Conservation (phyloP, 2,888 invertebrate genomes). For the Apodemia zela region DNA sequence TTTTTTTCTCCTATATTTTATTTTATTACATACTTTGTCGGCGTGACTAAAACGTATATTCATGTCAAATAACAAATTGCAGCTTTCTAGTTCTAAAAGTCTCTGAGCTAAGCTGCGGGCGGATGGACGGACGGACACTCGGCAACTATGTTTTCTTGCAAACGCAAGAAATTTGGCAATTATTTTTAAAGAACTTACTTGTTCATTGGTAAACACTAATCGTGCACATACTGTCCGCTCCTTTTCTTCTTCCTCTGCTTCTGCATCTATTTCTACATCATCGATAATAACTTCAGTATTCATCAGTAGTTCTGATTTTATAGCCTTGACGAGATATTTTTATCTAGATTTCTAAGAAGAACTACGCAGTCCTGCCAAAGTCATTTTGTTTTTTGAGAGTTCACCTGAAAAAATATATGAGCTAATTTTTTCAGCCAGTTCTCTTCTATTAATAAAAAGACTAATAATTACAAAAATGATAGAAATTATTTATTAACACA, state of each 20-base stretch:
- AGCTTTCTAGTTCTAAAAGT: too few species aligned
- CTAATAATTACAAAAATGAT: too few species aligned
- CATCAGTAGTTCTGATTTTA: constrained; percentile 16
- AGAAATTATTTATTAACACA: too few species aligned
- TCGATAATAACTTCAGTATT: constrained; percentile 29
- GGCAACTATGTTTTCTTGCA: too few species aligned
- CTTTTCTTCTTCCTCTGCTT: constrained; percentile 43
- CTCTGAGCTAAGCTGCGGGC: too few species aligned
- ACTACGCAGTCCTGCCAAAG: background rate
- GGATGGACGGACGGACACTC: too few species aligned
- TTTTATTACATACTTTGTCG: too few species aligned
- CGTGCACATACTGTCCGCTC: constrained; percentile 55
- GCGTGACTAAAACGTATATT: too few species aligned
- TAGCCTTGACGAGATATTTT: background rate
- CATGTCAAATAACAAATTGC: too few species aligned
- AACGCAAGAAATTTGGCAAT: too few species aligned
- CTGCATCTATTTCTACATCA: constrained; percentile 30
- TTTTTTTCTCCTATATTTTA: too few species aligned
- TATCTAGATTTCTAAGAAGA: too few species aligned
- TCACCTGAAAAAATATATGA: background rate
- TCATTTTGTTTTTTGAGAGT: background rate
- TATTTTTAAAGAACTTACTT: constrained; percentile 40
- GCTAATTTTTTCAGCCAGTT: background rate
- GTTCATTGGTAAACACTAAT: constrained; percentile 50
- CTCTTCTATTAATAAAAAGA: background rate